Evolutionary conservation across 1,140 invertebrate genomes (phyloP), one percentile per base, ranked within the genome.

Genomic region (Hermetia illucens): DNA sequence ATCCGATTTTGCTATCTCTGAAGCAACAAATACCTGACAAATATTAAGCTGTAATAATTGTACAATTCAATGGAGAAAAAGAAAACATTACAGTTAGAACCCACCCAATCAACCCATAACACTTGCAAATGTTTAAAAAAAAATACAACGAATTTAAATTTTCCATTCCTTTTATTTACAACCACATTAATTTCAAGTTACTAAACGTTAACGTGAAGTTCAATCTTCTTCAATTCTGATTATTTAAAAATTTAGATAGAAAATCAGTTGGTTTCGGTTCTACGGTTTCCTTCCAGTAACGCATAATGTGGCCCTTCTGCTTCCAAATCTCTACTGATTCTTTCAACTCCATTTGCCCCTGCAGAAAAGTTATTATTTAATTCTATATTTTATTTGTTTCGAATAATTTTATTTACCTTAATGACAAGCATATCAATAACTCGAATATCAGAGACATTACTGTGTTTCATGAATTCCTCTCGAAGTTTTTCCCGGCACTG

Each of bases 311-410:
- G 13, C 75, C 72, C 45, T 79, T 79, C 49, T 90, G 82, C 62
- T 93, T 93, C 85, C 86, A 95, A 39, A 76, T 69, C 38, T 83
- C 72, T 0, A 79, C 76, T 2, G 76, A 73, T 67, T 95, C 91
- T 53, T 86, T 77, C 24, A 96, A 64, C 52, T 95, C 90, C 86
- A 93, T 93, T 75, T 91, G 86, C 38, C 89, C 89, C 83, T 91
- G 53, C 20, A 68, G 70, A 51, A 36, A 35, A 46, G 42, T 43
- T 21, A 36, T 35, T n/a, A 31, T 32, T 17, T 6, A 27, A 16
- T 36, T 40, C 15, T 6, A 12, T 5, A 16, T 29, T 36, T 41
- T 41, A 21, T 12, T 9, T 2, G 12, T 35, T 29, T n/a, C 34
- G 22, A 41, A 36, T 32, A 21, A 30, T 35, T 4, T 40, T 40